Conservation (phyloP, 2,113 vertebrate genomes). For the Micronycteris hirsuta region DNA sequence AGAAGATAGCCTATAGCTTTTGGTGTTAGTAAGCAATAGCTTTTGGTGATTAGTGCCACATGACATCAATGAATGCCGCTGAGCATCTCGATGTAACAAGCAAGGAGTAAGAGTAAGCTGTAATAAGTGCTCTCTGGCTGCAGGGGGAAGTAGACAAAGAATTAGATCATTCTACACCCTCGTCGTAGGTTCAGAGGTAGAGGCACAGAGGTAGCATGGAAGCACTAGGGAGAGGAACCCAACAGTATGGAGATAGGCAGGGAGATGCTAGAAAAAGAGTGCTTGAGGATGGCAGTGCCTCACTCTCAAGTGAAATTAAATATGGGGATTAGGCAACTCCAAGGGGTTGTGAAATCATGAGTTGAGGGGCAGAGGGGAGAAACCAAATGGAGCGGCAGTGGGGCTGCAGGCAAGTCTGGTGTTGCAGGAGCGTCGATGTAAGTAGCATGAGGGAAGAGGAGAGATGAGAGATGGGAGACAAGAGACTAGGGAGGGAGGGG, state of each 20-base stretch:
- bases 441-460: neutral
- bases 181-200: neutral
- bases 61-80: neutral
- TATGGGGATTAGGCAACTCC: neutral
- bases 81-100: neutral
- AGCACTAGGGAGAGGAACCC: neutral
- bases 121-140: neutral
- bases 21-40: neutral
- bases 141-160: neutral
- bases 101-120: neutral
- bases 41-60: neutral
- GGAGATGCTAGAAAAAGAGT: neutral
- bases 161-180: no score
- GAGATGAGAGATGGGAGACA: neutral
- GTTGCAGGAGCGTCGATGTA: accelerated
- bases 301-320: neutral
- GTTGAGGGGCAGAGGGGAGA: no score
- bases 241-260: neutral
- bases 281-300: neutral
- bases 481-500: neutral
- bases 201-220: neutral
- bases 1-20: neutral
- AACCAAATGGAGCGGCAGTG: neutral
- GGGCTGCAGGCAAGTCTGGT: neutral
- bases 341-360: neutral